Conservation (phyloP, 2,888 invertebrate genomes). For the Microchrysa polita region DNA sequence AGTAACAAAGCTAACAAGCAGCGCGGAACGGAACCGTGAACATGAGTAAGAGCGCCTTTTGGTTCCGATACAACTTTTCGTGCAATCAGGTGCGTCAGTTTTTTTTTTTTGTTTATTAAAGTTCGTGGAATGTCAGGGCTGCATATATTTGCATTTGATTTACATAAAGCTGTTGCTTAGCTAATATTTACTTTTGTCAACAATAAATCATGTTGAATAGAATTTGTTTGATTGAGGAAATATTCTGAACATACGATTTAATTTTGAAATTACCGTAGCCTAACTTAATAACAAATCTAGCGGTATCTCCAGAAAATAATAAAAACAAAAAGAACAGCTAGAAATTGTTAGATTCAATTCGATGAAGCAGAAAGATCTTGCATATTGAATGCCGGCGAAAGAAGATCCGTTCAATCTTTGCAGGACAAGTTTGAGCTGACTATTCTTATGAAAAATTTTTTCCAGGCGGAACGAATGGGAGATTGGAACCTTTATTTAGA, state of each 20-base stretch:
- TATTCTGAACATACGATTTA: not conserved
- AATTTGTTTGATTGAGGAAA: not conserved
- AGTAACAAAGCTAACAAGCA: slow-evolving; percentile 28
- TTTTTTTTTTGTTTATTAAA: not conserved
- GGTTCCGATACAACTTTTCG: not conserved
- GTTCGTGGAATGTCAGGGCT: not conserved
- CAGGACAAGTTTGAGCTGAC: slow-evolving; percentile 60
- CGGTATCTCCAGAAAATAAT: too few relatives aligned
- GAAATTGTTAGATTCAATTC: too few relatives aligned
- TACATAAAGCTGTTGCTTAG: slow-evolving; percentile 2
- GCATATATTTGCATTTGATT: slow-evolving; percentile 19
- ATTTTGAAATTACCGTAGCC: too few relatives aligned
- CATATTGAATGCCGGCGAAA: too few relatives aligned
- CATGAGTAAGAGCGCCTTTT: slow-evolving; percentile 10
- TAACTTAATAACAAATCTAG: too few relatives aligned
- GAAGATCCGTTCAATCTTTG: too few relatives aligned
- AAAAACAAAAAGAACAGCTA: too few relatives aligned
- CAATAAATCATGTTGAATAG: not conserved
- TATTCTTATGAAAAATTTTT: slow-evolving; percentile 58
- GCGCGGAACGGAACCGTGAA: not conserved
- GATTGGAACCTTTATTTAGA: slow-evolving; percentile 61
- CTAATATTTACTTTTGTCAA: not conserved
- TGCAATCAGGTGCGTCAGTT: not conserved
- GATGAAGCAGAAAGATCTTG: too few relatives aligned
- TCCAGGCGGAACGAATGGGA: slow-evolving; percentile 58